Conservation (phyloP, 30 jellyfish, hydroid and myxozoan genomes). For the Hydractinia symbiolongicarpus region DNA sequence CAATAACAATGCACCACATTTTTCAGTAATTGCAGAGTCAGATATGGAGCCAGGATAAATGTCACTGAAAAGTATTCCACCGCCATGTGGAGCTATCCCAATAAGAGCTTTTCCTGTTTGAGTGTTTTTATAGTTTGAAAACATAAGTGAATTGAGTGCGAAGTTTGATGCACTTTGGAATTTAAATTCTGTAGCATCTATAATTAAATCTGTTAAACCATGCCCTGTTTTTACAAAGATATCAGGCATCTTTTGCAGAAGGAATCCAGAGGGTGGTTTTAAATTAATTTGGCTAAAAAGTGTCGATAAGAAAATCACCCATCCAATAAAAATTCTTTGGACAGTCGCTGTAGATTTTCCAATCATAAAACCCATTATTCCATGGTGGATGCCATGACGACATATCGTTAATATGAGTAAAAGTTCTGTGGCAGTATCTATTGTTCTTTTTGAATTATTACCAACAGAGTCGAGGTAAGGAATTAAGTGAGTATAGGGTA, state of each 20-base stretch:
- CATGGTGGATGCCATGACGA: no score
- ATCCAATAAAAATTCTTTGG: no score
- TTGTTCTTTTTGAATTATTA: background rate
- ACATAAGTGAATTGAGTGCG: conserved; percentile 37
- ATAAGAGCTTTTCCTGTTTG: conserved; percentile 37
- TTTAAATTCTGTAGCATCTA: conserved; percentile 33
- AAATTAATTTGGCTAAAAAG: no score
- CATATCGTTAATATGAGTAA: no score
- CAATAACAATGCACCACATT: conserved; percentile 34
- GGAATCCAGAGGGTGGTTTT: no score
- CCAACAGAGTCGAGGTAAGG: conserved; percentile 21
- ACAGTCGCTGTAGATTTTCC: no score
- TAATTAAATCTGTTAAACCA: conserved; percentile 31
- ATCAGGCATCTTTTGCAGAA: no score
- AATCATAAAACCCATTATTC: no score
- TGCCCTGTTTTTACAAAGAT: conserved; percentile 25
- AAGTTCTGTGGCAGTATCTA: no score
- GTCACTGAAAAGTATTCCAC: conserved; percentile 36
- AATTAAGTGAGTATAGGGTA: no score
- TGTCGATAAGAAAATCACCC: no score
- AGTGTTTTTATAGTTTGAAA: conserved; percentile 35
- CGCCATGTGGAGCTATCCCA: conserved; percentile 50
- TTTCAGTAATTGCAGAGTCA: conserved; percentile 36
- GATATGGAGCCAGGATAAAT: conserved; percentile 47
- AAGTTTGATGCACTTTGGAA: conserved; percentile 39